Percentiles rank a stretch among this genome's conserved stretches.
These are phyloP conservation scores for Sarcophaga rosellei DNA, from an alignment of 2,888 invertebrate genomes.

Conservation along the genomic window DNA sequence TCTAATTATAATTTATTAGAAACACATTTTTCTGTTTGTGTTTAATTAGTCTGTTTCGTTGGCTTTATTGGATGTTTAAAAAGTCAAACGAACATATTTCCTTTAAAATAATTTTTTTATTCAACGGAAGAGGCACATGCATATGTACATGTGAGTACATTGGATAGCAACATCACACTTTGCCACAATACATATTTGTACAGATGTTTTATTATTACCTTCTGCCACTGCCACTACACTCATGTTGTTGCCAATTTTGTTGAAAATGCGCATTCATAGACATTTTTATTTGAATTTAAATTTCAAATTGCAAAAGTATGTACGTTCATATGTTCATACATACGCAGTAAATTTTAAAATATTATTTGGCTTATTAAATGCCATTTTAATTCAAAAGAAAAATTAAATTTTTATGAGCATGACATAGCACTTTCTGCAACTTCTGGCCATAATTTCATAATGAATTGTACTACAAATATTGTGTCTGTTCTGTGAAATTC, in stretches of 20 bases:
- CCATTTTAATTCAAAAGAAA: constrained; percentile 44
- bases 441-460: neutral
- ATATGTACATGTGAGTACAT: too few relatives aligned
- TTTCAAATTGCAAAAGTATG: neutral
- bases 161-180: neutral
- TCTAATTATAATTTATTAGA: constrained; percentile 39
- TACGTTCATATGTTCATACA: neutral
- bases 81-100: constrained; percentile 5
- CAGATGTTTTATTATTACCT: constrained; percentile 33
- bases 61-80: neutral
- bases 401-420: neutral
- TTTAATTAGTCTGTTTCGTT: constrained; percentile 34
- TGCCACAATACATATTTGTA: constrained; percentile 20
- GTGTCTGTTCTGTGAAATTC: constrained; percentile 21
- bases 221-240: neutral
- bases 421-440: neutral
- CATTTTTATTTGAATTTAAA: constrained; percentile 7
- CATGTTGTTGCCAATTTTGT: constrained; percentile 52
- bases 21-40: constrained; percentile 20
- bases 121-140: too few relatives aligned
- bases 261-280: constrained; percentile 14
- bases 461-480: neutral
- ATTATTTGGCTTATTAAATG: constrained; percentile 50
- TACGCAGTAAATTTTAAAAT: neutral
- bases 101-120: too few relatives aligned